Evolutionary conservation across 1,140 invertebrate genomes (phyloP).

Genomic region (Schlechtendalia chinensis): DNA sequence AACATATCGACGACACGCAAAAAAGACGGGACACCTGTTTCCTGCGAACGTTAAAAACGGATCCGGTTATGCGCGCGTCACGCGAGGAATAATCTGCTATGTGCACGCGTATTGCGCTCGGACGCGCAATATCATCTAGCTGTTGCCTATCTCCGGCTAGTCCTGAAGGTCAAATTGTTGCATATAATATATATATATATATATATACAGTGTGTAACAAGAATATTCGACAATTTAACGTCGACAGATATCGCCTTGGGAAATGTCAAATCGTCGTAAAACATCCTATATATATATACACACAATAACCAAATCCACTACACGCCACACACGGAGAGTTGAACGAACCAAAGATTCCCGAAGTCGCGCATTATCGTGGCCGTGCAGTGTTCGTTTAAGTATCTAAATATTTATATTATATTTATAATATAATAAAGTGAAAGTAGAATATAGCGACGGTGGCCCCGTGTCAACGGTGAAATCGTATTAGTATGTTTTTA

Average conservation of each 20-base stretch:
- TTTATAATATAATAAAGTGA: conserved; percentile 31
- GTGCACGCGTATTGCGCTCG: no score
- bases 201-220: not conserved
- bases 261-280: no score
- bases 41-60: not conserved
- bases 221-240: no score
- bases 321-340: not conserved
- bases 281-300: not conserved
- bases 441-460: conserved; percentile 14
- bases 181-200: no score
- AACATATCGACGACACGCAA: no score
- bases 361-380: not conserved
- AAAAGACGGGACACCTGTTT: conserved; percentile 3
- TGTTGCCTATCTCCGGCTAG: no score
- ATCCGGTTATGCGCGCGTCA: not conserved
- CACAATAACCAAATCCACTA: not conserved
- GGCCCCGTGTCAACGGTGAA: conserved; percentile 15
- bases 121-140: no score
- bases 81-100: not conserved
- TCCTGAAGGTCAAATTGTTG: no score
- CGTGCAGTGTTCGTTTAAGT: not conserved
- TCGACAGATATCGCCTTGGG: no score
- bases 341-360: not conserved
- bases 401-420: not conserved
- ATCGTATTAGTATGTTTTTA: conserved; percentile 17